Evolutionary conservation across 1,140 invertebrate species (phyloP).

Genomic region (Drosophila nebulosa): DNA sequence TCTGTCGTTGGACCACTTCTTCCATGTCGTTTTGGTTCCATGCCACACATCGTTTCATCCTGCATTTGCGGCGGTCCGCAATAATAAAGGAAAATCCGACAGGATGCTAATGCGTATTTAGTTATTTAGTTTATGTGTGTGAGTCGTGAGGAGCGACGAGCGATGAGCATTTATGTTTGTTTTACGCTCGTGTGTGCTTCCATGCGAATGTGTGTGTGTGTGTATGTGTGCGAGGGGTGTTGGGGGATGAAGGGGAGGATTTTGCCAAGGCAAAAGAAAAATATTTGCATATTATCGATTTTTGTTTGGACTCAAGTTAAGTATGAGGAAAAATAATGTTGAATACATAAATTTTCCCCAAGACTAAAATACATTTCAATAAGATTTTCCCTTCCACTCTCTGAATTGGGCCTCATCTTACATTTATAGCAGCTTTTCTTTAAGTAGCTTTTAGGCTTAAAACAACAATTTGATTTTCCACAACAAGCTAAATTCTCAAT

Average conservation of each 20-base stretch:
- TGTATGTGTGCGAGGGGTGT: constrained; percentile 4
- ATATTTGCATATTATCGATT: constrained; percentile 78
- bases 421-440: constrained; percentile 43
- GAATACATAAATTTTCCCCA: constrained; percentile 22
- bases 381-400: not conserved
- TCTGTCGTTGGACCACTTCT: not conserved
- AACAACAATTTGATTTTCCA: constrained; percentile 57
- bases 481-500: constrained; percentile 19
- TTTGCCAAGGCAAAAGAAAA: constrained; percentile 6
- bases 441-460: constrained; percentile 71
- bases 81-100: constrained; percentile 78
- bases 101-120: constrained; percentile 79
- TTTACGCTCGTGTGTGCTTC: constrained; percentile 41
- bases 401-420: constrained; percentile 22
- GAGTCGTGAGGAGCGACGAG: constrained; percentile 23
- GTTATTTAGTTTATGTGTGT: constrained; percentile 64
- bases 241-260: not conserved
- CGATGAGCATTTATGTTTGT: constrained; percentile 49
- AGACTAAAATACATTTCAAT: constrained; percentile 2
- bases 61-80: constrained; percentile 40
- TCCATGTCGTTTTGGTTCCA: constrained; percentile 4
- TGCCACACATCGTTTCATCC: constrained; percentile 32
- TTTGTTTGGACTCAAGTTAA: constrained; percentile 10
- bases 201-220: not conserved
- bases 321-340: constrained; percentile 14